Evolutionary conservation across 2,888 invertebrate species (phyloP), one percentile per base, ranked within the genome.

Genomic region (Heliconius charithonia): DNA sequence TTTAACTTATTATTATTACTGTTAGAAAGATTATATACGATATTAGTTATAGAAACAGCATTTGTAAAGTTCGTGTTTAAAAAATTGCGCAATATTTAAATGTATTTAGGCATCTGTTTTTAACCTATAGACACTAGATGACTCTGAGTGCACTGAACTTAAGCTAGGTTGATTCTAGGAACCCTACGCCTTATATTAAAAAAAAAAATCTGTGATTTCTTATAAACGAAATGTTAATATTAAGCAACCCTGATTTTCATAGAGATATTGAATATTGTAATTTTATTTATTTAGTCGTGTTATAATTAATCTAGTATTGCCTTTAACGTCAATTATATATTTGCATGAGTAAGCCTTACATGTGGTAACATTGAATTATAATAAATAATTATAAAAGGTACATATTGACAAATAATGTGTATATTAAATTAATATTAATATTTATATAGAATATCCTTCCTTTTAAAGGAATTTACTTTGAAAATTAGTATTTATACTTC

Each of bases 291-390:
- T 69, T 69, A 69, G 7, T 45, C 41, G 25, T 16, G 13, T 41
- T 69, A 45, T 69, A 69, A 69, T 69, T 41, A 41, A 41, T 69
- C 69, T 16, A 19, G 69, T 7, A 41, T 69, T 69, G 41, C 69
- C 69, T 69, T 69, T 69, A 41, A 41, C 25, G 69, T 69, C 69
- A 69, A 41, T 69, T 41, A 69, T 25, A 67, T 67, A 69, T 69
- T 69, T 69, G 41, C 69, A 69, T 41, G 41, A 69, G 27, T 25
- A 69, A 69, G 19, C 69, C 41, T 69, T 25, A 69, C 69, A 41
- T 41, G 25, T 67, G 22, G 22, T 41, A 69, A 69, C 67, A 69
- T 69, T 69, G 69, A 69, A 69, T 45, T 45, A 69, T 69, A 25
- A 69, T 69, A 25, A 69, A 69, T 69, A 69, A 69, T 69, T 45